Percentiles rank a stretch among this genome's conserved stretches.
phyloP scores from a whole-genome alignment of 2,113 vertebrate species.

The Pangasianodon gigas region DNA sequence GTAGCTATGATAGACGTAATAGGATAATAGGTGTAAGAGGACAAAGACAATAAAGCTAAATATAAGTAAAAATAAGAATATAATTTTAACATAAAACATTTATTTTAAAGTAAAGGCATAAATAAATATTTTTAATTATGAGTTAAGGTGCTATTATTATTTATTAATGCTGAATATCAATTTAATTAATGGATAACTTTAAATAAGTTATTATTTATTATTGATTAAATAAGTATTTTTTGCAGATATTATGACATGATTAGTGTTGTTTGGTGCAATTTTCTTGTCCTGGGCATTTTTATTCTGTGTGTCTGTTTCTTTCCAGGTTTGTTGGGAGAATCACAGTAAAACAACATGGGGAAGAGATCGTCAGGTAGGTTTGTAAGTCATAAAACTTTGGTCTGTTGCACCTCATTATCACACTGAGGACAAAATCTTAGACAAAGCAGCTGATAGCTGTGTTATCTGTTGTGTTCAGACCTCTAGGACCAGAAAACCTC shows the following conservation, averaged over 20 bases:
- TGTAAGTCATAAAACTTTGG: neutral
- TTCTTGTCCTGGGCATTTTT: neutral
- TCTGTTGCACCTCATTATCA: neutral
- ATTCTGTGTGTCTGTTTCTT: slow-evolving; percentile 33
- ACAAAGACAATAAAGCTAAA: neutral
- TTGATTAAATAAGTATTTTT: neutral
- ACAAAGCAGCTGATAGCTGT: neutral
- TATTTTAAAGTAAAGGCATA: neutral
- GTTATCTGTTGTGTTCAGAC: slow-evolving; percentile 69
- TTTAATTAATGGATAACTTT: neutral
- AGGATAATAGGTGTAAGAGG: neutral
- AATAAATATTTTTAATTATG: neutral
- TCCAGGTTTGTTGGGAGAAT: slow-evolving; percentile 93
- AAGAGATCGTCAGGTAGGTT: slow-evolving; percentile 92
- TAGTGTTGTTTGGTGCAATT: neutral
- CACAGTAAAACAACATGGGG: slow-evolving; percentile 84
- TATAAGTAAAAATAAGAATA: neutral
- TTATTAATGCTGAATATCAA: neutral
- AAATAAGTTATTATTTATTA: neutral
- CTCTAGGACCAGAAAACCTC: slow-evolving; percentile 93
- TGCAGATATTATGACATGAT: no score
- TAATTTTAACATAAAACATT: neutral
- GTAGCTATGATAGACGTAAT: neutral
- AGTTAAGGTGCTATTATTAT: neutral
- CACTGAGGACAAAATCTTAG: neutral